phyloP scores from a whole-genome alignment of 2,888 invertebrate genomes.

The Amiota communis region DNA sequence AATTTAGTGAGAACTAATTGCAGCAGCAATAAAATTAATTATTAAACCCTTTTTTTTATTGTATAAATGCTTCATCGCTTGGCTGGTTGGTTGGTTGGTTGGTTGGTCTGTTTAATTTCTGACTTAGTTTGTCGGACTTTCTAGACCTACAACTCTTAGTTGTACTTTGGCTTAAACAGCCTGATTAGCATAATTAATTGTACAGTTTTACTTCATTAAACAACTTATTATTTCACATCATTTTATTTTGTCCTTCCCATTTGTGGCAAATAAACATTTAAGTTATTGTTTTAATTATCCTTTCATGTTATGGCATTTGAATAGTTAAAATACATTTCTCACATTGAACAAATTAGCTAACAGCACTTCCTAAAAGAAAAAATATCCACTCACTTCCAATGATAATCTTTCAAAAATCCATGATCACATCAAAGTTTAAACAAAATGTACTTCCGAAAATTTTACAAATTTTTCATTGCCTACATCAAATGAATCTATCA shows the following conservation, averaged over 20 bases:
- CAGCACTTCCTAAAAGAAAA: no score
- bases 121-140: background rate
- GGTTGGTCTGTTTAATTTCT: slow-evolving; percentile 8
- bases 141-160: slow-evolving; percentile 21
- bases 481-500: no score
- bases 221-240: slow-evolving; percentile 66
- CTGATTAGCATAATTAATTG: slow-evolving; percentile 70
- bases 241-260: slow-evolving; percentile 36
- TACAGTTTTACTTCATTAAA: slow-evolving; percentile 66
- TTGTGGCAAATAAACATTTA: slow-evolving; percentile 3
- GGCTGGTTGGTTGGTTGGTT: no score
- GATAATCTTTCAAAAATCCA: no score
- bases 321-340: no score
- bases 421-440: no score
- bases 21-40: slow-evolving; percentile 67
- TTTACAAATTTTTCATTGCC: no score
- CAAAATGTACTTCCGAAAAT: no score
- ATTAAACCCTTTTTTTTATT: slow-evolving; percentile 68
- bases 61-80: slow-evolving; percentile 53
- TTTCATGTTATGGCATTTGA: no score
- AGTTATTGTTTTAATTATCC: background rate
- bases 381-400: no score
- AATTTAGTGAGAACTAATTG: slow-evolving; percentile 67
- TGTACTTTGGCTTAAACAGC: slow-evolving; percentile 37
- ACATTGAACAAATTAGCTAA: no score